Evolutionary conservation across 1,140 invertebrate genomes (phyloP), one percentile per base, ranked within the genome.

Genomic region (Aphaenogaster rudis): DNA sequence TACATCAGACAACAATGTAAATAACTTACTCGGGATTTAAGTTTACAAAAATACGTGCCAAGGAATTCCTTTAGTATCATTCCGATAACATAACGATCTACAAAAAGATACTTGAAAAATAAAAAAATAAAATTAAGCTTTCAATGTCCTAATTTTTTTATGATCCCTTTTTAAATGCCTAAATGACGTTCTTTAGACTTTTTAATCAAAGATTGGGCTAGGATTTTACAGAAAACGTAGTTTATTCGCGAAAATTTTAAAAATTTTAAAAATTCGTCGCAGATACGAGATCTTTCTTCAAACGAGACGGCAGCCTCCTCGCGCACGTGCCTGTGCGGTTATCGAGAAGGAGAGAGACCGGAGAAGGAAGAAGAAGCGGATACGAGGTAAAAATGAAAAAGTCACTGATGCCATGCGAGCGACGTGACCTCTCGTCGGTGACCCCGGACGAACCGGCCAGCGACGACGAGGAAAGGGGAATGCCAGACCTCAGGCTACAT

Each of bases 341-440:
- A 84, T 87, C 84, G 74, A 59, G 81, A 63, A 42, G 59, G n/a
- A 76, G 59, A 39, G 54, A 59, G 50, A 74, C 4, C 28, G 61
- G 42, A 42, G 61, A 13, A 86, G 77, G 57, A 45, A 77, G 63
- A 64, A 76, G 69, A 76, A 63, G 71, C 61, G 28, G 36, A 39
- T 77, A 59, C 61, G 13, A 59, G 42, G 52, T 79, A 88, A 88
- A 92, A 90, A 85, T 89, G 88, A 92, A 92, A 87, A 92, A 92
- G 82, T 89, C 80, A 81, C 69, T 79, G 89, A 89, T 92, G 91
- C 89, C 91, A 92, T 92, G 91, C 91, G 91, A 92, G 89, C 91
- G 89, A 92, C 90, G 92, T 92, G 92, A 92, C 92, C 92, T 86
- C 90, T 91, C 88, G 88, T 92, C 86, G 88, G 74, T 91, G 92